Evolutionary conservation across 2,888 invertebrate species (phyloP).

Genomic region (Latrodectus hesperus): DNA sequence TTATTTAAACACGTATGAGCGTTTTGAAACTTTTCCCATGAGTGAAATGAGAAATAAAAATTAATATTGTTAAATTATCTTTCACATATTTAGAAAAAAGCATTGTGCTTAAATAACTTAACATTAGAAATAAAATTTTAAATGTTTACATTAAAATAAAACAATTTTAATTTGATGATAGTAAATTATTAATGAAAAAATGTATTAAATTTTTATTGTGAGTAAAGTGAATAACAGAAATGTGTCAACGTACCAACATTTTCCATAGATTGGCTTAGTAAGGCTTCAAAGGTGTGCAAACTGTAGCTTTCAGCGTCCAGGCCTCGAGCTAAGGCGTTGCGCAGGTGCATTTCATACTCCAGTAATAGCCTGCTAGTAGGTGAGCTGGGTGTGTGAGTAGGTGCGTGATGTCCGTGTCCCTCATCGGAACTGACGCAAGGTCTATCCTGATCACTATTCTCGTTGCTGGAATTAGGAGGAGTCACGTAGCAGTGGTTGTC

Average conservation of each 20-base stretch:
- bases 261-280: constrained; percentile 95
- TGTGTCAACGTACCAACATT: constrained; percentile 80
- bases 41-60: background rate
- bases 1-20: no score
- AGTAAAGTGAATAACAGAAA: background rate
- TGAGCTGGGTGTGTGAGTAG: constrained; percentile 80
- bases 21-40: no score
- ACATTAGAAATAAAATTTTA: background rate
- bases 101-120: background rate
- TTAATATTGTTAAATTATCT: background rate
- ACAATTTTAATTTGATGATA: background rate
- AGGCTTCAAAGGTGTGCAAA: constrained; percentile 92
- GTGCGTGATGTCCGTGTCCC: constrained; percentile 43
- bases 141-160: constrained; percentile 1
- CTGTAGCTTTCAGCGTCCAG: constrained; percentile 97
- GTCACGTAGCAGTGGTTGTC: constrained; percentile 97
- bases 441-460: constrained; percentile 74
- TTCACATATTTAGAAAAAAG: background rate
- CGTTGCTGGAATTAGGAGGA: constrained; percentile 93
- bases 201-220: background rate
- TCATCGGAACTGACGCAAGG: constrained; percentile 68
- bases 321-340: constrained; percentile 93
- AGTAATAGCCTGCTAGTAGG: constrained; percentile 87
- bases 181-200: background rate
- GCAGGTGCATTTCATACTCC: constrained; percentile 94